These are phyloP conservation scores for Epizoanthus scotinus DNA, from an alignment of 92 coral and sea anemone species.

Conservation along the genomic window DNA sequence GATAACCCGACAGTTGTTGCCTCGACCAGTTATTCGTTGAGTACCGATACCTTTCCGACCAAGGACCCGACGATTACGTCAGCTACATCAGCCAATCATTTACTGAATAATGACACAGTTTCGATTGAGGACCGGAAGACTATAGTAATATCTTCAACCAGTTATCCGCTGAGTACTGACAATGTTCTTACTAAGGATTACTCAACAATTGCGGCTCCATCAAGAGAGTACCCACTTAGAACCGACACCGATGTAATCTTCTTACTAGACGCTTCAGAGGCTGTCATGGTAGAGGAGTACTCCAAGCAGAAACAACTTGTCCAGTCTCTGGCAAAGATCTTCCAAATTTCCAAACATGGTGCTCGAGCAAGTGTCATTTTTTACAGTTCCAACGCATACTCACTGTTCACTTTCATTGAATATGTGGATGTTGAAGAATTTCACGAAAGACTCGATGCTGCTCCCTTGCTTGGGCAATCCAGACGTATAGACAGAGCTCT, in stretches of 20 bases:
- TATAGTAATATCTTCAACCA: neutral
- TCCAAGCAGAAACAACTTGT: conserved; percentile 11
- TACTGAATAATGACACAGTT: neutral
- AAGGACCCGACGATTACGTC: neutral
- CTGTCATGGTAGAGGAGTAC: conserved; percentile 4
- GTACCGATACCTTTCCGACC: neutral
- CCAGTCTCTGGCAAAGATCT: neutral
- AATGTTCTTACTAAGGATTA: neutral
- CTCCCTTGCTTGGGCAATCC: conserved; percentile 22
- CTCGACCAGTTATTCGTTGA: neutral
- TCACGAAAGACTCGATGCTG: conserved; percentile 22
- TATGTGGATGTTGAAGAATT: conserved; percentile 14
- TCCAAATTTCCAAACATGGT: conserved; percentile 27
- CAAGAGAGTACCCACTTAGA: neutral
- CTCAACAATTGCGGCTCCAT: too few relatives aligned
- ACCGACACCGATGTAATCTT: conserved; percentile 15
- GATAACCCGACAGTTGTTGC: neutral
- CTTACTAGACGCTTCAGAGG: conserved; percentile 26
- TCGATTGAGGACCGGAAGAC: neutral
- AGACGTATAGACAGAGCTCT: conserved; percentile 40
- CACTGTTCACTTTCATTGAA: conserved; percentile 36
- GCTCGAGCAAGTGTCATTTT: conserved; percentile 37
- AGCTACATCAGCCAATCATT: neutral
- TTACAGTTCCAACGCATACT: conserved; percentile 26
- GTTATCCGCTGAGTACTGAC: neutral